Evolutionary conservation across 2,888 invertebrate genomes (phyloP).

Genomic region (Ganaspis brasiliensis): DNA sequence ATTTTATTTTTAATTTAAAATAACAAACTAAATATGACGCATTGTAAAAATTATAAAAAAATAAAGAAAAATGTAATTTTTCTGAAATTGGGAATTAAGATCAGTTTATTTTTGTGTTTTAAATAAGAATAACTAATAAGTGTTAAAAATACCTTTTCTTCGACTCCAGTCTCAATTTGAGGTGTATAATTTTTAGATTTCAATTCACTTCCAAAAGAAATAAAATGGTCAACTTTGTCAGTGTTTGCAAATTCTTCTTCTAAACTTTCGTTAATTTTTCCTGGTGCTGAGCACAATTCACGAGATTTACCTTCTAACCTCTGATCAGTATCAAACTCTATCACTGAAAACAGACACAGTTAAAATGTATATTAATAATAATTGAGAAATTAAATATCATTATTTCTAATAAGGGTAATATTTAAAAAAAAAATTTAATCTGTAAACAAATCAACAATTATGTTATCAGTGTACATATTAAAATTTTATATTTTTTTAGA

Average conservation of each 20-base stretch:
- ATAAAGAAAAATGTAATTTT: not conserved
- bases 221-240: not conserved
- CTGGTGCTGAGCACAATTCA: constrained; percentile 27
- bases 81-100: too few relatives aligned
- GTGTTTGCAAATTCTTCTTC: not conserved
- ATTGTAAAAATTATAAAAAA: not conserved
- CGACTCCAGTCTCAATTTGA: not conserved
- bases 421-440: too few relatives aligned
- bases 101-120: too few relatives aligned
- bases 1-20: too few relatives aligned
- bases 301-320: constrained; percentile 39
- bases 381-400: too few relatives aligned
- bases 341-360: constrained; percentile 28
- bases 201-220: not conserved
- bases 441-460: too few relatives aligned
- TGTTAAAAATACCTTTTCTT: not conserved
- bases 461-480: too few relatives aligned
- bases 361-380: not conserved
- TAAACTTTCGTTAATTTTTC: constrained; percentile 3
- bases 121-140: too few relatives aligned
- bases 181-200: not conserved
- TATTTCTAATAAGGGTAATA: too few relatives aligned
- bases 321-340: constrained; percentile 25
- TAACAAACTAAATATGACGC: too few relatives aligned
- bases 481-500: not conserved